Conservation (phyloP, 2,113 vertebrate species). For the Sterna hirundo region DNA sequence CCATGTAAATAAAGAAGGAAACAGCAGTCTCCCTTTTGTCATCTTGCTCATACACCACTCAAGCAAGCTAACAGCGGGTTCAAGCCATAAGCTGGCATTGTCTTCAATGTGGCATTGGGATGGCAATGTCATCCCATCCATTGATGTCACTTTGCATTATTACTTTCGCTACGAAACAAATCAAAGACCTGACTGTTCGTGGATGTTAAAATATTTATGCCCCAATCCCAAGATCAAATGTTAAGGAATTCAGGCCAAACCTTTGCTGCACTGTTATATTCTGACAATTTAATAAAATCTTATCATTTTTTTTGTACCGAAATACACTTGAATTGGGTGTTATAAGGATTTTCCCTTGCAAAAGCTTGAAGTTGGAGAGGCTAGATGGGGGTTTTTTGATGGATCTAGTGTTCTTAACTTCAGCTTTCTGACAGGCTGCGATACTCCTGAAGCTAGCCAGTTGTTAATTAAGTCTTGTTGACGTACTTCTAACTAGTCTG, state of each 20-base stretch:
- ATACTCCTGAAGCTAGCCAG: not conserved
- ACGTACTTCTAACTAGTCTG: slow-evolving; percentile 27
- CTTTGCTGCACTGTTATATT: not conserved
- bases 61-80: not conserved
- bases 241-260: not conserved
- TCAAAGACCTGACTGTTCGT: not conserved
- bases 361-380: not conserved
- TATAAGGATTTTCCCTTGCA: not conserved
- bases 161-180: not conserved
- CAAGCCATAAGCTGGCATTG: not conserved
- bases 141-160: not conserved
- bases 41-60: not conserved
- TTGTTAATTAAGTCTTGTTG: slow-evolving; percentile 55
- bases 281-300: not conserved
- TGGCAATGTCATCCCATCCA: not conserved
- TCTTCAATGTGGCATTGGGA: not conserved
- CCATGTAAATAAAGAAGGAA: not conserved
- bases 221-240: not conserved
- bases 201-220: not conserved
- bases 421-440: not conserved
- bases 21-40: not conserved
- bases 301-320: not conserved
- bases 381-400: not conserved
- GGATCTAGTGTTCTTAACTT: slow-evolving; percentile 2
- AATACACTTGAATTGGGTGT: not conserved